A percentile compares a stretch with the other conserved stretches of the same genome.
Evolutionary conservation across 1,140 invertebrate genomes (phyloP).

Genomic region (Melipona quadrifasciata): DNA sequence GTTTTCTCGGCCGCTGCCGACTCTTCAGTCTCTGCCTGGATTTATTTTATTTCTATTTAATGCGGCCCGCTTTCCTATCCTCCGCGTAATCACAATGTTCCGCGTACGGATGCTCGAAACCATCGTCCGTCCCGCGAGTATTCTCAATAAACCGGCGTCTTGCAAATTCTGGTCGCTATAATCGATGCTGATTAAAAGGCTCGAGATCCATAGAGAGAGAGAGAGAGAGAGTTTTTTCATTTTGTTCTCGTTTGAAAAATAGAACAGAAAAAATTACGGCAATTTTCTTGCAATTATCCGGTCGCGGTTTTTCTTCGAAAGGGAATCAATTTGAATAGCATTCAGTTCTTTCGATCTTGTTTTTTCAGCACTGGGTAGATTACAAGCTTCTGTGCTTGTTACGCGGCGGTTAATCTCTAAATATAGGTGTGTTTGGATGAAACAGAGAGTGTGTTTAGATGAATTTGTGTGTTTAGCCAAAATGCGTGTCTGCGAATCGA

Average conservation of each 20-base stretch:
- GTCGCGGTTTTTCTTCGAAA: neutral
- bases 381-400: too few relatives aligned
- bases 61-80: constrained; percentile 30
- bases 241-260: neutral
- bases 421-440: neutral
- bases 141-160: neutral
- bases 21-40: constrained; percentile 12
- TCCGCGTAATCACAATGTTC: constrained; percentile 39
- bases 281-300: neutral
- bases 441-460: too few relatives aligned
- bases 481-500: too few relatives aligned
- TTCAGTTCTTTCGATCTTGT: neutral
- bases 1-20: constrained; percentile 33
- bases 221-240: neutral
- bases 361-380: fast-evolving
- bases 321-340: neutral
- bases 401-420: neutral
- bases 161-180: neutral
- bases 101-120: constrained; percentile 11
- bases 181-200: constrained; percentile 14
- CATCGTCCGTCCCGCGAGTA: neutral
- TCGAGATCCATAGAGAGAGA: too few relatives aligned
- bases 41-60: constrained; percentile 61
- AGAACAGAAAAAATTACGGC: neutral
- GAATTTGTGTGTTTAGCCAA: too few relatives aligned